Evolutionary conservation across 2,888 invertebrate genomes (phyloP).

Genomic region (Hydropsyche betteni): DNA sequence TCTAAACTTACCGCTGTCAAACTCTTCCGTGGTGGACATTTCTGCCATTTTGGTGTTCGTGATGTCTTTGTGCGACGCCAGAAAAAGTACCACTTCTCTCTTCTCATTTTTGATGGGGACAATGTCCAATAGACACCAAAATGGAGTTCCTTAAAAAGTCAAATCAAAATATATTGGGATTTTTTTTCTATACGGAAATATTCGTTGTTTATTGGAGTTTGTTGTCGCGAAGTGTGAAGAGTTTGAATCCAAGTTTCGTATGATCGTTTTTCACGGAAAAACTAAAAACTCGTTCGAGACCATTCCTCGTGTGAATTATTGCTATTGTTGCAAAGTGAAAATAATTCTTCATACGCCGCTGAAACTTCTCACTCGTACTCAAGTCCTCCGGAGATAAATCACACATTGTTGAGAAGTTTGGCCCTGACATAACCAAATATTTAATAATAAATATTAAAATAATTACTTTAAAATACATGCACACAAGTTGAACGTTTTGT

Average conservation of each 20-base stretch:
- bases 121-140: conserved; percentile 96
- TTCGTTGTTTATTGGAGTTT: background rate
- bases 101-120: conserved; percentile 99
- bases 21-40: conserved; percentile 84
- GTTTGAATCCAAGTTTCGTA: background rate
- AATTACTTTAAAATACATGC: no score
- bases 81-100: conserved; percentile 93
- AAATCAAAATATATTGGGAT: conserved; percentile 9
- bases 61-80: conserved; percentile 97
- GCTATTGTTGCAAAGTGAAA: no score
- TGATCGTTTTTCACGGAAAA: background rate
- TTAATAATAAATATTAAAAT: no score
- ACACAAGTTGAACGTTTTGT: no score
- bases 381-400: background rate
- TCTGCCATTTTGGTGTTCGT: conserved; percentile 90
- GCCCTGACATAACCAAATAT: background rate
- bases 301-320: no score
- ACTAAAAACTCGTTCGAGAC: background rate
- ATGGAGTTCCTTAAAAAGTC: conserved; percentile 78
- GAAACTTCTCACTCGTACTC: conserved; percentile 10
- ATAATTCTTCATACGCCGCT: background rate
- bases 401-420: background rate
- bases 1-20: conserved; percentile 83
- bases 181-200: background rate
- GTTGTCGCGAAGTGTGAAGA: background rate